phyloP scores from a whole-genome alignment of 2,113 vertebrate genomes.

The Onychostruthus taczanowskii region DNA sequence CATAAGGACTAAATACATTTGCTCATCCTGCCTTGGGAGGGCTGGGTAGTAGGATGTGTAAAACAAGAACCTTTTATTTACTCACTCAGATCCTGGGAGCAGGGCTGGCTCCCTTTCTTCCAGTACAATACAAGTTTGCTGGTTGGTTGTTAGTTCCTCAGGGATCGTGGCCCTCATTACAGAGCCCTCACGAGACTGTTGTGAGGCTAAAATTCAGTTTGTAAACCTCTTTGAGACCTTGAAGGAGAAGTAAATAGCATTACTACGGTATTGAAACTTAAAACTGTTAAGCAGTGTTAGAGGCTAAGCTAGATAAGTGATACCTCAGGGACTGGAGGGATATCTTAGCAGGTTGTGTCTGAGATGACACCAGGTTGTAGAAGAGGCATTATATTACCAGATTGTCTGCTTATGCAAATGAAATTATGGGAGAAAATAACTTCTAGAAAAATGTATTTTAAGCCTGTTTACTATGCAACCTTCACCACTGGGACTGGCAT shows the following conservation, averaged over 20 bases:
- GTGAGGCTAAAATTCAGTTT: background rate
- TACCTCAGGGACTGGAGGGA: background rate
- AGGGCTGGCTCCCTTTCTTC: background rate
- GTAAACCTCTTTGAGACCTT: constrained; percentile 22
- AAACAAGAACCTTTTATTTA: constrained; percentile 27
- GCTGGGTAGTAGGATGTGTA: background rate
- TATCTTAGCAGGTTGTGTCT: background rate
- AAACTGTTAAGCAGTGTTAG: constrained; percentile 21
- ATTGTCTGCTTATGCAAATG: background rate
- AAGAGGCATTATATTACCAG: background rate
- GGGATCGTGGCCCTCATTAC: background rate
- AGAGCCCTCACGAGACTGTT: background rate
- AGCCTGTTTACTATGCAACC: background rate
- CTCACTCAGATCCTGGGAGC: background rate
- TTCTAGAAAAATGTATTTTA: background rate
- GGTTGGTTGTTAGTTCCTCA: background rate
- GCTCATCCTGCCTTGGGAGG: background rate
- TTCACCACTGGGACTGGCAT: background rate
- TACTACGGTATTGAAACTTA: background rate
- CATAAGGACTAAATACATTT: background rate
- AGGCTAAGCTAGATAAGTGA: constrained; percentile 25
- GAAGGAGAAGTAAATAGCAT: constrained; percentile 26
- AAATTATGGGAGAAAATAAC: background rate
- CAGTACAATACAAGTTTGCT: background rate
- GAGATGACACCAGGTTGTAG: background rate